Percentiles rank a stretch among this genome's conserved stretches.
Evolutionary conservation across 2,888 invertebrate genomes (phyloP).

Genomic region (Ariolimax columbianus): DNA sequence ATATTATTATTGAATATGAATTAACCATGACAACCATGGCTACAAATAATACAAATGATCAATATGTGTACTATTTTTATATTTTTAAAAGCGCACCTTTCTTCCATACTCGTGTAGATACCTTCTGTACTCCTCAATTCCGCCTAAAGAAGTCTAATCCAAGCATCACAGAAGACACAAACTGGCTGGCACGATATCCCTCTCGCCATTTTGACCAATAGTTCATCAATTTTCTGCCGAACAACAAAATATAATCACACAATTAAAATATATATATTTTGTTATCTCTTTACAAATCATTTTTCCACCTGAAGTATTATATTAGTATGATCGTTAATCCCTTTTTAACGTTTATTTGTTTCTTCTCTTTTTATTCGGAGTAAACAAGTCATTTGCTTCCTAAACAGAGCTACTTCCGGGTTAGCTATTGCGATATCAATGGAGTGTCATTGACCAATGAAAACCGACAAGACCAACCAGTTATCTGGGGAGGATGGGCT

Average conservation of each 20-base stretch:
- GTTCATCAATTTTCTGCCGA: slow-evolving; percentile 37
- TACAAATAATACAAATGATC: not conserved
- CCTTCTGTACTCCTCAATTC: not conserved
- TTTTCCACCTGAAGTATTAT: not conserved
- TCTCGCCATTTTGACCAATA: slow-evolving; percentile 44
- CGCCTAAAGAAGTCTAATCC: slow-evolving; percentile 1
- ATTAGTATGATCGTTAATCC: too few species aligned
- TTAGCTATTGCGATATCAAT: too few species aligned
- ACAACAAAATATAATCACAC: not conserved
- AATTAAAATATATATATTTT: not conserved
- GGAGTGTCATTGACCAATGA: too few species aligned
- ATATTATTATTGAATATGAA: too few species aligned
- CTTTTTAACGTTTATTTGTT: too few species aligned
- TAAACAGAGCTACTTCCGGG: too few species aligned
- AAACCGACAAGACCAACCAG: too few species aligned
- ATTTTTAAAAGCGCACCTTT: not conserved
- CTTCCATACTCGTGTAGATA: slow-evolving; percentile 17
- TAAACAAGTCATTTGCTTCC: too few species aligned
- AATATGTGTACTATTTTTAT: not conserved
- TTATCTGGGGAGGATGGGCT: too few species aligned
- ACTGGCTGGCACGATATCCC: not conserved
- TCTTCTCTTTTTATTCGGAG: too few species aligned
- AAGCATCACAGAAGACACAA: not conserved
- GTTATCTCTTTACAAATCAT: not conserved
- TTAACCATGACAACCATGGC: slow-evolving; percentile 4